Conservation (phyloP, 1,140 invertebrate genomes). For the Drosophila kikkawai region DNA sequence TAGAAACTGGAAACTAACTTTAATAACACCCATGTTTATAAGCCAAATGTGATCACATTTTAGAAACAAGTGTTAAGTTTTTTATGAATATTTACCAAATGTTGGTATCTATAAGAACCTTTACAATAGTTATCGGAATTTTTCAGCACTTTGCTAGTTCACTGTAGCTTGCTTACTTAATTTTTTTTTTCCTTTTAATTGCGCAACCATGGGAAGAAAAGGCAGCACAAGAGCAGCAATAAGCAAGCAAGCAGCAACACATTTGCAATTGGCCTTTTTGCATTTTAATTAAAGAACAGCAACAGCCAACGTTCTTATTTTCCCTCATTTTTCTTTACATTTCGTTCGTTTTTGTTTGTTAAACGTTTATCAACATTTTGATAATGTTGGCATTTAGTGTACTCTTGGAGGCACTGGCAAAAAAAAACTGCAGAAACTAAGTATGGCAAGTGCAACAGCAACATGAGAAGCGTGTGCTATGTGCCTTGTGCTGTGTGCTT, state of each 20-base stretch:
- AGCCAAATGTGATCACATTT: not conserved
- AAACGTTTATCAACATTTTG: slow-evolving; percentile 84
- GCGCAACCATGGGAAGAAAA: slow-evolving; percentile 53
- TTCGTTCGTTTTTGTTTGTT: slow-evolving; percentile 38
- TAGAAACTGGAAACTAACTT: not conserved
- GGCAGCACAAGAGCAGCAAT: slow-evolving; percentile 15
- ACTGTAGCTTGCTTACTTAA: not conserved
- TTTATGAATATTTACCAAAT: too few species aligned
- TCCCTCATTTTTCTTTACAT: slow-evolving; percentile 1
- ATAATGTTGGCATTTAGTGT: slow-evolving; percentile 77
- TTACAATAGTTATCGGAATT: too few species aligned
- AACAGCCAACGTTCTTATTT: slow-evolving; percentile 20
- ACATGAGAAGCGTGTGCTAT: slow-evolving; percentile 31
- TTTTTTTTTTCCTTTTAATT: slow-evolving; percentile 69
- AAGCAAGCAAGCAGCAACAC: slow-evolving; percentile 39
- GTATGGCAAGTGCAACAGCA: slow-evolving; percentile 10
- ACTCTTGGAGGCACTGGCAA: slow-evolving; percentile 25
- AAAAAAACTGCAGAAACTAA: slow-evolving; percentile 25
- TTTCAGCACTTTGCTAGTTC: not conserved
- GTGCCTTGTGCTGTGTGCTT: not conserved
- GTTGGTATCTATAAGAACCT: not conserved
- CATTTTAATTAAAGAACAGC: slow-evolving; percentile 76
- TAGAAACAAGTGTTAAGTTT: too few species aligned
- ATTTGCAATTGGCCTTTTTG: slow-evolving; percentile 82
- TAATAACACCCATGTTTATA: not conserved